Base-by-base conservation (phyloP, 2,113 vertebrate species). In the Crotalus tigris region DNA sequence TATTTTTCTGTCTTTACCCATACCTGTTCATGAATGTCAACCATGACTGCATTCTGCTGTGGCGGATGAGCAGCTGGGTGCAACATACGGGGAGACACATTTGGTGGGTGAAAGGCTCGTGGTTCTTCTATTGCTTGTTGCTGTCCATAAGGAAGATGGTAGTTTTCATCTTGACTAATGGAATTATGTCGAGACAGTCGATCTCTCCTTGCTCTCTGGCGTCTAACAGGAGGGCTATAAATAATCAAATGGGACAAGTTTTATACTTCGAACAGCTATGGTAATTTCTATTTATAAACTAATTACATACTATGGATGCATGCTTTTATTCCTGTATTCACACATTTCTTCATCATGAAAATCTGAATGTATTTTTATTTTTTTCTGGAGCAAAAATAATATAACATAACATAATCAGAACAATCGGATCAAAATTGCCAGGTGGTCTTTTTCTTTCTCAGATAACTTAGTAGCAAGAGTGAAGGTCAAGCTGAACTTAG, bases 11-110 rank as follows among this genome's bases (percentile, higher is more conserved):
- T 26, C 75, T 39, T 19, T 91, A 87, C 7, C 51, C 91, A 24
- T 95, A 99, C 99, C 98, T 99, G 99, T 93, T 99, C 99, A 49
- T 99, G 99, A 91, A 99, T 97, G 97, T 99, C 99, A 97, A 99
- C 98, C 96, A 99, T 98, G 95, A 99, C 97, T 92, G 99, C 97
- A 86, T 98, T 99, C 95, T 99, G 99, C 97, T 99, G 99, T 93
- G 98, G 98, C 85, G 98, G 98, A 92, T 99, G 98, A 95, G 98
- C 98, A 90, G 99, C 98, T 29, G 98, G 98, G 94, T 99, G 99
- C 95, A 99, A 98, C 95, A 99, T 97, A 94, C 98, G 97, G n/a
- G 98, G 98, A 33, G 99, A 99, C 96, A 99, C 97, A 94, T 98
- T 98, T 13, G 99, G 99, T 59, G 99, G 98, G 95, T 98, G 98